Percentiles rank a stretch among this genome's conserved stretches.
Evolutionary conservation across 2,888 invertebrate genomes (phyloP).

Genomic region (Leucophenga montana): DNA sequence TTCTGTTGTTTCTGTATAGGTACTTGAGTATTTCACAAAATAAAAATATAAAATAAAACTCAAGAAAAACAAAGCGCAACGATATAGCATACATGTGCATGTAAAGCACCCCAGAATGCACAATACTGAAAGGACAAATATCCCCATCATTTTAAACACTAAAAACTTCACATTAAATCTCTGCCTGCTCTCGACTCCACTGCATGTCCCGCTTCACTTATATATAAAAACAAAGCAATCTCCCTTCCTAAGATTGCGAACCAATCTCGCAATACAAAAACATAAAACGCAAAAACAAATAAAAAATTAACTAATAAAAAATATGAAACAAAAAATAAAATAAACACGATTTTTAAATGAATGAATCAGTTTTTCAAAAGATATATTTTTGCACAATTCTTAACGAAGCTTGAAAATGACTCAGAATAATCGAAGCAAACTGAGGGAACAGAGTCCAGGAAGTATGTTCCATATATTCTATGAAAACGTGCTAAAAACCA

Average conservation of each 20-base stretch:
- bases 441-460: too few relatives aligned
- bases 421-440: background rate
- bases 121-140: background rate
- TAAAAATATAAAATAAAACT: background rate
- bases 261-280: background rate
- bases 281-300: background rate
- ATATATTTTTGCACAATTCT: background rate
- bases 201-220: too few relatives aligned
- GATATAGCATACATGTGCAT: background rate
- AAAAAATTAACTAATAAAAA: background rate
- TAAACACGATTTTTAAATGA: background rate
- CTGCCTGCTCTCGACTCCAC: too few relatives aligned
- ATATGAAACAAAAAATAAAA: too few relatives aligned
- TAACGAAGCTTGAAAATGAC: constrained; percentile 16
- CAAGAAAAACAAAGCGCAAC: background rate
- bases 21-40: background rate
- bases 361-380: constrained; percentile 14
- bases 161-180: too few relatives aligned
- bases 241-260: too few relatives aligned
- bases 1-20: background rate
- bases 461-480: too few relatives aligned
- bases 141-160: too few relatives aligned
- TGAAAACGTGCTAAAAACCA: constrained; percentile 23
- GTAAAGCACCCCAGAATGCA: background rate
- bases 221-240: too few relatives aligned